Base-by-base conservation (phyloP, 2,797 vertebrate genomes). In the Phataginus tricuspis region DNA sequence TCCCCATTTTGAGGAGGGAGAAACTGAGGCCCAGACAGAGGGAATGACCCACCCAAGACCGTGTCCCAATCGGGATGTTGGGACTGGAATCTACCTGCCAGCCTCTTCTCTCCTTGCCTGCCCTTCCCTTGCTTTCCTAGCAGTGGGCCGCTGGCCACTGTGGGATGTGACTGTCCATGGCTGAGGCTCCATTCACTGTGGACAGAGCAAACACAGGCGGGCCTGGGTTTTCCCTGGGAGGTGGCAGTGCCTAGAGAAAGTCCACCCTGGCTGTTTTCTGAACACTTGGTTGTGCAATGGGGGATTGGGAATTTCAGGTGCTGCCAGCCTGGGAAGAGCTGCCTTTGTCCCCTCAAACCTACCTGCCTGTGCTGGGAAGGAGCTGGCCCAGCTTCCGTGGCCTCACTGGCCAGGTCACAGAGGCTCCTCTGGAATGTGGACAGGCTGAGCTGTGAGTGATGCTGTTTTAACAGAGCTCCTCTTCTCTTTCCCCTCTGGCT, bases 401-500 rank as follows among this genome's bases (percentile, higher is more conserved):
- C 31, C 45, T 86, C 4, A 0, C 18, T 13, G 12, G 31, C 53
- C 37, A 21, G 72, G 49, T n/a, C 61, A 49, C 15, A 10, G 25
- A 64, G 64, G 15, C 7, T 18, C 7, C 39, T 64, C 82, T 39
- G 37, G 55, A 10, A 13, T 4, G 42, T 13, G 0, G 11, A 15
- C 37, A 18, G 29, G 11, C 49, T 2, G 0, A 49, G 39, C 15
- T 1, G 0, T 4, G 9, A 37, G 25, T 15, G 18, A 7, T 5
- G 1, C 5, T 0, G 61, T 21, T 72, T 31, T 23, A 45, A n/a
- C 34, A 4, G 0, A 27, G 15, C 10, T 16, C 16, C 23, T n/a
- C 34, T 37, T 13, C n/a, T 11, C 51, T 37, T 39, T n/a, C 34
- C 21, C 12, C 18, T 83, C 45, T 13, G 39, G 57, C 61, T n/a